Conservation (phyloP, 2,113 vertebrate genomes). For the Hyla sarda region DNA sequence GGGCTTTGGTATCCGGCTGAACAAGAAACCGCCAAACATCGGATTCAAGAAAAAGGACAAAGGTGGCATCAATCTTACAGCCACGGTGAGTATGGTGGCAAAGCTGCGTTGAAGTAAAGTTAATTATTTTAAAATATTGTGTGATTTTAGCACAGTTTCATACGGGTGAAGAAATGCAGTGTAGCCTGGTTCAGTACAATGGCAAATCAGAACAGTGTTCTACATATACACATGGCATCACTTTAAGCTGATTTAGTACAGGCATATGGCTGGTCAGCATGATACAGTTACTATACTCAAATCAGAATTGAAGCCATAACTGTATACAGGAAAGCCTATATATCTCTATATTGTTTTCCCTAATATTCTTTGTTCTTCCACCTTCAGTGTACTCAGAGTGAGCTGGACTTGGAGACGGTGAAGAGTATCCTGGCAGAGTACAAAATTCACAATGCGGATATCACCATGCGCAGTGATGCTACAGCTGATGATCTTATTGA, state of each 20-base stretch:
- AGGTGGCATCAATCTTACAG: constrained; percentile 97
- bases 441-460: constrained; percentile 96
- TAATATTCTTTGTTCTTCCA: neutral
- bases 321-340: neutral
- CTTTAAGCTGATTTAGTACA: no score
- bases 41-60: constrained; percentile 99
- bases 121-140: no score
- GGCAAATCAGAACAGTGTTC: no score
- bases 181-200: neutral
- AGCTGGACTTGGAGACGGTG: constrained; percentile 92
- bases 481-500: constrained; percentile 98
- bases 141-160: neutral
- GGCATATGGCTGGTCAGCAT: no score
- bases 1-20: constrained; percentile 96
- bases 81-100: constrained; percentile 81
- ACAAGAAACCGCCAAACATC: constrained; percentile 95
- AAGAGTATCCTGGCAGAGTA: constrained; percentile 97
- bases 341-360: no score
- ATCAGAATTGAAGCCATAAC: no score
- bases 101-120: neutral
- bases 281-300: no score
- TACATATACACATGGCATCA: no score
- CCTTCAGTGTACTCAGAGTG: constrained; percentile 87
- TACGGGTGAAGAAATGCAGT: neutral
- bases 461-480: constrained; percentile 91